phyloP scores from a whole-genome alignment of 2,797 vertebrate genomes.

The Benthosema pterotum region DNA sequence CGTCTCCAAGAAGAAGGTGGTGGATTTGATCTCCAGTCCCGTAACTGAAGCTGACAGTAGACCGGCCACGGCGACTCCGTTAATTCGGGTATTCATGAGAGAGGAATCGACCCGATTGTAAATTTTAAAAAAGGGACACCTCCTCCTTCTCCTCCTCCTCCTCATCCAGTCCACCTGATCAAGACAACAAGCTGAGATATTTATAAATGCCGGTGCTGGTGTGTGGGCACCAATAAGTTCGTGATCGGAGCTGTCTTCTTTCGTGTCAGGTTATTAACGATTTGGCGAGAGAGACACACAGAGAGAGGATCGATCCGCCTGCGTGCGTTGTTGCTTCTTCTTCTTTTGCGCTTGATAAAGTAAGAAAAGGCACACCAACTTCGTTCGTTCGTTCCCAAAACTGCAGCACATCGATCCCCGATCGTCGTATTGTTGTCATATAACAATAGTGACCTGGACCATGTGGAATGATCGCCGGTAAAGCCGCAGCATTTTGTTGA shows the following conservation, averaged over 20 bases:
- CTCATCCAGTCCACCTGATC: too few species aligned
- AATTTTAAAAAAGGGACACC: too few species aligned
- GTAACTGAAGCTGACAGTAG: constrained; percentile 26
- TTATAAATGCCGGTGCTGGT: too few species aligned
- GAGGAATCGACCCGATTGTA: background rate
- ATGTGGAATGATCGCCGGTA: background rate
- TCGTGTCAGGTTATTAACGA: too few species aligned
- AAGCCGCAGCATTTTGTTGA: background rate
- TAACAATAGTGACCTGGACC: too few species aligned
- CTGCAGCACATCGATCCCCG: too few species aligned
- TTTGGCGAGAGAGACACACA: background rate
- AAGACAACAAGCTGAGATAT: constrained; percentile 13
- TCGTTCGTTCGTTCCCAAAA: too few species aligned
- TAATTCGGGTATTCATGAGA: constrained; percentile 10
- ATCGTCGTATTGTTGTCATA: too few species aligned
- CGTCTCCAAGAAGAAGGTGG: constrained; percentile 22
- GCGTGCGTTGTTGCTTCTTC: too few species aligned
- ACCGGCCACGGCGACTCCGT: constrained; percentile 26
- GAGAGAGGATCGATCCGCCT: background rate
- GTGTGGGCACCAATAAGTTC: background rate
- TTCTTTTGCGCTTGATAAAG: too few species aligned
- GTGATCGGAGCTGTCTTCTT: background rate
- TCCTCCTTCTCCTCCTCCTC: too few species aligned
- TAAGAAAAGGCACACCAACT: too few species aligned
- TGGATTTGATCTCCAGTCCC: constrained; percentile 31